phyloP scores from a whole-genome alignment of 2,888 invertebrate genomes.

The Tortrix viridana region DNA sequence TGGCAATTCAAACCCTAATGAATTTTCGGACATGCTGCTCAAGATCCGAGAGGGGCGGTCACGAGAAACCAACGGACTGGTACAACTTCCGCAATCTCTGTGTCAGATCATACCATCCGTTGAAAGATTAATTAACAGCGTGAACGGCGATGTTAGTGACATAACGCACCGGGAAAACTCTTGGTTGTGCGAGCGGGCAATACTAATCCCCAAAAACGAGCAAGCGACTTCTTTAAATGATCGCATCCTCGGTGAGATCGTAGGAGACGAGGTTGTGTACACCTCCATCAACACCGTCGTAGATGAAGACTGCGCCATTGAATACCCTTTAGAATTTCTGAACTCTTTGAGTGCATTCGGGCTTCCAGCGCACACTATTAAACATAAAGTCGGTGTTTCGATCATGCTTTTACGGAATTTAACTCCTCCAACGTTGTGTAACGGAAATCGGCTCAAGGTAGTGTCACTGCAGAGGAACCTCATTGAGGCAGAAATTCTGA shows the following conservation, averaged over 20 bases:
- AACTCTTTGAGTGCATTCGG: not conserved
- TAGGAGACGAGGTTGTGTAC: not conserved
- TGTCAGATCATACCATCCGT: not conserved
- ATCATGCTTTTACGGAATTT: constrained; percentile 40
- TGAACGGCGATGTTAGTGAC: not conserved
- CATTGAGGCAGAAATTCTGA: constrained; percentile 42
- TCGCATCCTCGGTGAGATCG: not conserved
- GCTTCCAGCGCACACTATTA: constrained; percentile 36
- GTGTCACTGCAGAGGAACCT: constrained; percentile 30
- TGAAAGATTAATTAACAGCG: not conserved
- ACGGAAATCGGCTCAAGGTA: constrained; percentile 25
- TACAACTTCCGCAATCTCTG: not conserved
- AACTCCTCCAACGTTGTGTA: constrained; percentile 27
- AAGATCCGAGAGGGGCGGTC: not conserved
- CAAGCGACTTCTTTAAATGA: not conserved
- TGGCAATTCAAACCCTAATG: not conserved
- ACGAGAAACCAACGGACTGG: not conserved
- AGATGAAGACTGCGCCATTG: not conserved
- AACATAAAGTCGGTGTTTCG: constrained; percentile 38
- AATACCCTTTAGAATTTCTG: not conserved
- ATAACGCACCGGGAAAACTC: not conserved
- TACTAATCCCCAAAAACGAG: constrained; percentile 6
- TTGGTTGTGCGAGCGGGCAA: constrained; percentile 9
- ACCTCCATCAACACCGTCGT: not conserved
- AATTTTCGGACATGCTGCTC: not conserved